phyloP scores from a whole-genome alignment of 1,140 invertebrate genomes.

The Neodiprion pinetum region DNA sequence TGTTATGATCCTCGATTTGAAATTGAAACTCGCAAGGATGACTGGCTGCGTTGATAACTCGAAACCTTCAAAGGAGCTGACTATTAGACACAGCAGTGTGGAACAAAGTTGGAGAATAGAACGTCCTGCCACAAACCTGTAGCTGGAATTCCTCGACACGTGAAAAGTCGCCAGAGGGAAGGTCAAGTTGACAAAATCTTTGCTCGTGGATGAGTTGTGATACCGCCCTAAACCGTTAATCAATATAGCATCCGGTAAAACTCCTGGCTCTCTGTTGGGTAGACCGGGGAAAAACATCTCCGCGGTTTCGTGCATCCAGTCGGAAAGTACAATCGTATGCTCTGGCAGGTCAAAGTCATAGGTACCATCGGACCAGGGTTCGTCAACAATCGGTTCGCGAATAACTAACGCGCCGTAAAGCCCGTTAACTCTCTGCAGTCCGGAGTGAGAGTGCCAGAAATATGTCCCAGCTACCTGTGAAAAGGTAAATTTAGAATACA shows the following conservation, averaged over 20 bases:
- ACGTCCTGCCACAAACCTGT: not conserved
- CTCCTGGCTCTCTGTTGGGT: slow-evolving; percentile 35
- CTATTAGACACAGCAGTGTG: slow-evolving; percentile 29
- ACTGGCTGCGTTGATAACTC: slow-evolving; percentile 66
- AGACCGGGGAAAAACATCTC: slow-evolving; percentile 44
- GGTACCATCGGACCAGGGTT: slow-evolving; percentile 30
- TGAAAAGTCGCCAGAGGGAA: slow-evolving; percentile 18
- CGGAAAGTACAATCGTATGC: slow-evolving; percentile 49
- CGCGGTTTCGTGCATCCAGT: slow-evolving; percentile 41
- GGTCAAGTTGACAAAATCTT: not conserved
- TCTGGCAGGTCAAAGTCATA: slow-evolving; percentile 54
- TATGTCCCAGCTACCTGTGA: not conserved
- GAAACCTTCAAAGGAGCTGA: slow-evolving; percentile 61
- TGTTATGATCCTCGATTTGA: slow-evolving; percentile 63
- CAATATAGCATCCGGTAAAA: slow-evolving; percentile 60
- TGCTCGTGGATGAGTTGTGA: slow-evolving; percentile 33
- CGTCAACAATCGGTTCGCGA: slow-evolving; percentile 31
- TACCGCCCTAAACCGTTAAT: slow-evolving; percentile 65
- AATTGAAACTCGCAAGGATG: slow-evolving; percentile 64
- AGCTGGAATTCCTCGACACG: slow-evolving; percentile 12
- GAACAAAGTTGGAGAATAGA: not conserved
- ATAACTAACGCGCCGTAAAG: slow-evolving; percentile 48
- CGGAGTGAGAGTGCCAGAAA: slow-evolving; percentile 33
- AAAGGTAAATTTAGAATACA: not conserved
- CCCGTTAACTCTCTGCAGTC: slow-evolving; percentile 51